A percentile compares a stretch with the other conserved stretches of the same genome.
Evolutionary conservation across 2,113 vertebrate species (phyloP).

Genomic region (Dolichallabes microphthalmus): DNA sequence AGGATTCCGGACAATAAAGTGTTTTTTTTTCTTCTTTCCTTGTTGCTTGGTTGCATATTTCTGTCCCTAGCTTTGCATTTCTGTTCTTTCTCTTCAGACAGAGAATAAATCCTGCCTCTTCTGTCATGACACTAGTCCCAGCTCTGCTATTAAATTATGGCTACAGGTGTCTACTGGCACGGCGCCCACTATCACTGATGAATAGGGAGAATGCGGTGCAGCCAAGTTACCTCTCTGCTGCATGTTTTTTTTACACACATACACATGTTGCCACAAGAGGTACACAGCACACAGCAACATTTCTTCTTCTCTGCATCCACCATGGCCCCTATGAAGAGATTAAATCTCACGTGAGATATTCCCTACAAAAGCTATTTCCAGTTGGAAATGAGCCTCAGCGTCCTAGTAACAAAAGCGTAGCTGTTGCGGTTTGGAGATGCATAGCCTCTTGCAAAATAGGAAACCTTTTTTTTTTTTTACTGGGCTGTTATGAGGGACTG

Average conservation of each 20-base stretch:
- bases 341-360: not conserved
- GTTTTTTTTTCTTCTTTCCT: slow-evolving; percentile 10
- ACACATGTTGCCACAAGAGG: not conserved
- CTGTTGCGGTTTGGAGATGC: not conserved
- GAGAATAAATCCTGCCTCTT: slow-evolving; percentile 33
- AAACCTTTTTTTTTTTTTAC: not conserved
- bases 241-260: not conserved
- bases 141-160: slow-evolving; percentile 47
- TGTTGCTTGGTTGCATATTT: slow-evolving; percentile 20
- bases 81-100: slow-evolving; percentile 20
- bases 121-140: slow-evolving; percentile 36
- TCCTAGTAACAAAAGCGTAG: not conserved
- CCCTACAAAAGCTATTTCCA: slow-evolving; percentile 12
- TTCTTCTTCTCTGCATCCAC: not conserved
- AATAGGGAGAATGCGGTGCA: slow-evolving; percentile 36
- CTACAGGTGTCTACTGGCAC: slow-evolving; percentile 44
- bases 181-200: slow-evolving; percentile 35
- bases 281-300: too few relatives aligned
- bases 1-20: slow-evolving; percentile 25
- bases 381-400: not conserved
- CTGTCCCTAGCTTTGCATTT: slow-evolving; percentile 21
- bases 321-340: not conserved
- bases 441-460: not conserved
- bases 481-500: not conserved
- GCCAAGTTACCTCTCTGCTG: slow-evolving; percentile 24